These are phyloP conservation scores for Rhinophrynus dorsalis DNA, from an alignment of 2,797 vertebrate genomes.

Conservation along the genomic window DNA sequence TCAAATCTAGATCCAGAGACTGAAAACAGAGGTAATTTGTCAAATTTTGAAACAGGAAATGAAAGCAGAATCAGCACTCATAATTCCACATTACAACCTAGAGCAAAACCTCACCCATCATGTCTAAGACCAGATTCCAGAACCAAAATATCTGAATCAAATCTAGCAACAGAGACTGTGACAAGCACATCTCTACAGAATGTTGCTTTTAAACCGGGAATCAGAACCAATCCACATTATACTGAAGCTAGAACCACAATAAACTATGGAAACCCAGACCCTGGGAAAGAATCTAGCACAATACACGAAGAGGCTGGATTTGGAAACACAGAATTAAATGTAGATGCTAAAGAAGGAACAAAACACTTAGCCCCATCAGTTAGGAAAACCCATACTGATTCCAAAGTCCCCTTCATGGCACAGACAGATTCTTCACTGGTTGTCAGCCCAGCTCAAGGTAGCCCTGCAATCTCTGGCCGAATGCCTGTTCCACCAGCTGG, in stretches of 20 bases:
- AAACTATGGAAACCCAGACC: no score
- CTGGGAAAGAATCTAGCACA: not conserved
- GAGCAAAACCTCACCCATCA: not conserved
- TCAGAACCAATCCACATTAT: not conserved
- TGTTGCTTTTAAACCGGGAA: not conserved
- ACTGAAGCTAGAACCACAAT: not conserved
- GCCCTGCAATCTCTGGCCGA: slow-evolving; percentile 6
- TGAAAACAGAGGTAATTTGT: not conserved
- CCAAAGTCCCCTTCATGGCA: not conserved
- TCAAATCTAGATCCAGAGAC: not conserved
- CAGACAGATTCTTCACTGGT: not conserved
- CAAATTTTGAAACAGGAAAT: not conserved
- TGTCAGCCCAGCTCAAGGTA: not conserved
- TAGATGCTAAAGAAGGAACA: slow-evolving; percentile 3
- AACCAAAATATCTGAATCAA: slow-evolving; percentile 6
- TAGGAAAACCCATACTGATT: not conserved
- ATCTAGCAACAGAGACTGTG: not conserved
- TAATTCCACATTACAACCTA: not conserved
- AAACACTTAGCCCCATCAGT: not conserved
- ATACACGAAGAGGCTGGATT: slow-evolving; percentile 8
- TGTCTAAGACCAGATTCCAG: not conserved
- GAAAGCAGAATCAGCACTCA: not conserved
- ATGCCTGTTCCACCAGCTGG: slow-evolving; percentile 53
- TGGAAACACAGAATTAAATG: slow-evolving; percentile 10
- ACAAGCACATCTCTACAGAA: not conserved